Base-by-base conservation (phyloP, 2,797 vertebrate species). In the Callimico goeldii region DNA sequence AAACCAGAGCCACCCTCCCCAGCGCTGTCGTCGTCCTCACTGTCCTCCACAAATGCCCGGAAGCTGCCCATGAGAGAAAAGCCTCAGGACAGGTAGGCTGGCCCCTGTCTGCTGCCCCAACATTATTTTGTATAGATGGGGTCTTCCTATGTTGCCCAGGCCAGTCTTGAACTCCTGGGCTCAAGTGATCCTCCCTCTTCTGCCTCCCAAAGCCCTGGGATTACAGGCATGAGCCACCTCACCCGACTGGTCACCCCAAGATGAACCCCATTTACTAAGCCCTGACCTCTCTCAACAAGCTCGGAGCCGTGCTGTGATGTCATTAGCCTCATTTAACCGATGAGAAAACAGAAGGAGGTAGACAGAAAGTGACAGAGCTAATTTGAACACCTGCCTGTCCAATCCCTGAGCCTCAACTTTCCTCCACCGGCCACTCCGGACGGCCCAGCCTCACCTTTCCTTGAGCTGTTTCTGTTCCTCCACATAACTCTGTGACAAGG, bases 401-500 rank as follows among this genome's bases (percentile, higher is more conserved):
- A 13, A 24, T 3, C 14, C 43, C 43, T 9, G 33, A 50, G n/a
- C 36, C 41, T 57, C 58, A n/a, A 22, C 43, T n/a, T 48, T 52
- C 2, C 22, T 12, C 14, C 43, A 48, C 1, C 1, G 22, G 82
- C 26, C 15, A 5, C 26, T 67, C 11, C 41, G 48, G 1, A 7
- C 2, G 12, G 67, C 90, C 88, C 50, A 67, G 20, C 46, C 97
- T 97, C 80, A 99, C 99, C 99, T 99, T 89, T 99, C 98, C 94
- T 99, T 99, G 81, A 99, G 98, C 55, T 98, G 98, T 88, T 82
- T 98, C 98, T 99, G 99, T 98, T 99, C 99, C 91, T 99, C 99
- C 7, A 99, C 98, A 57, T 99, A 99, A 96, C 98, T 99, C 3
- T 99, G 99, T 8, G 99, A 99, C 0, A 97, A 97, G 0, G 98